Evolutionary conservation across 2,797 vertebrate species (phyloP), one percentile per base, ranked within the genome.

Genomic region (Artibeus lituratus): DNA sequence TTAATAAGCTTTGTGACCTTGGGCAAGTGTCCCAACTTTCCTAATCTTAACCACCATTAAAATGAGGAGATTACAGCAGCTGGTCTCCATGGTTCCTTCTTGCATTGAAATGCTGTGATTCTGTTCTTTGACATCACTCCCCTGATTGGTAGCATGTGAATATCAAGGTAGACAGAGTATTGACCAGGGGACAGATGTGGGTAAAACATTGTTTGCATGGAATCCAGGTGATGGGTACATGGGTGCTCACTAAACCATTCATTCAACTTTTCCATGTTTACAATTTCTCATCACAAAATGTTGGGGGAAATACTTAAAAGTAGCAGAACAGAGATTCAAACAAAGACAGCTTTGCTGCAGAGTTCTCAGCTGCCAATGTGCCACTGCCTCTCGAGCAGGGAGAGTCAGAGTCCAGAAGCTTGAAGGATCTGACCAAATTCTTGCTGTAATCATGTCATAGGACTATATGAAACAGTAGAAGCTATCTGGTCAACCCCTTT

Each of bases 341-440:
- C 12, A 7, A 4, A 37, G 44, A 35, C 73, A 37, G 32, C 47
- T 10, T 37, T 1, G 11, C 18, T 57, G 35, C 15, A 16, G 49
- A 39, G 15, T 16, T 11, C 59, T 35, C 0, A 14, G 32, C 32
- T 3, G 11, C 1, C 1, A 2, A 2, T 0, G 0, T 7, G 49
- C 10, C 7, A 1, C 44, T 5, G 6, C 7, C 32, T 72, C 59
- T 59, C 2, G 0, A 7, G 53, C n/a, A 42, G 72, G 15, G 39
- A 62, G 57, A 82, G 16, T 15, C 3, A 37, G 67, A 57, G 7
- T 19, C 15, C 4, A 24, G 72, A 57, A 9, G 11, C 69, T 57
- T 16, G 10, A 5, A 37, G 24, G 10, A 4, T 53, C 57, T 8
- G 24, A 67, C 3, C 35, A 7, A 49, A 42, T 44, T 57, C 37